Base-by-base conservation (phyloP, 23 tunicate genomes). In the Styela clava region DNA sequence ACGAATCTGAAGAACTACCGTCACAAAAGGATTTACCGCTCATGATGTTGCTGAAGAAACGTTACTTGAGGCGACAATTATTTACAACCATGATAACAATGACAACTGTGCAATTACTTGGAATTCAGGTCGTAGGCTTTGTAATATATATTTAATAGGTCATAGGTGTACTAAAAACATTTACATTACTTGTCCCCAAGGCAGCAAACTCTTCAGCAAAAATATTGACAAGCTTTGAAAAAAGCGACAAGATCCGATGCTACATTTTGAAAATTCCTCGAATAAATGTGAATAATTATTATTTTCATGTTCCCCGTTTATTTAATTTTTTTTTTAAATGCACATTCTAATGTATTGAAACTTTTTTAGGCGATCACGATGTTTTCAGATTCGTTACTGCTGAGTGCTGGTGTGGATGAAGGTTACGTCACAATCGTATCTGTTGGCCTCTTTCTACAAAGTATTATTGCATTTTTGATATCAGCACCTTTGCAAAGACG, bases 121-220 rank as follows among this genome's bases (percentile, higher is more conserved):
- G 81, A 20, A 76, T 44, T 35, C 81, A 76, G 81, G 81, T 76
- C n/a, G n/a, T n/a, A n/a, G n/a, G n/a, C n/a, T n/a, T n/a, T n/a
- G n/a, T 61, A 61, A 21, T 61, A 61, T 61, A 0, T 0, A 61
- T 21, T 61, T 21, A 61, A 61, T 61, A n/a, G n/a, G n/a, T n/a
- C n/a, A n/a, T n/a, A n/a, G n/a, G n/a, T n/a, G n/a, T n/a, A n/a
- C n/a, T n/a, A n/a, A n/a, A n/a, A n/a, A n/a, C n/a, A n/a, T n/a
- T n/a, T n/a, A n/a, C n/a, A n/a, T n/a, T n/a, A n/a, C n/a, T n/a
- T n/a, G n/a, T n/a, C n/a, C n/a, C n/a, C n/a, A n/a, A n/a, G n/a
- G n/a, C n/a, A n/a, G n/a, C n/a, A n/a, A n/a, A n/a, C n/a, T n/a
- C n/a, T n/a, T n/a, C n/a, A n/a, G n/a, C n/a, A n/a, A n/a, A n/a